phyloP scores from a whole-genome alignment of 1,140 invertebrate species.

The Aphaenogaster ashmeadi region DNA sequence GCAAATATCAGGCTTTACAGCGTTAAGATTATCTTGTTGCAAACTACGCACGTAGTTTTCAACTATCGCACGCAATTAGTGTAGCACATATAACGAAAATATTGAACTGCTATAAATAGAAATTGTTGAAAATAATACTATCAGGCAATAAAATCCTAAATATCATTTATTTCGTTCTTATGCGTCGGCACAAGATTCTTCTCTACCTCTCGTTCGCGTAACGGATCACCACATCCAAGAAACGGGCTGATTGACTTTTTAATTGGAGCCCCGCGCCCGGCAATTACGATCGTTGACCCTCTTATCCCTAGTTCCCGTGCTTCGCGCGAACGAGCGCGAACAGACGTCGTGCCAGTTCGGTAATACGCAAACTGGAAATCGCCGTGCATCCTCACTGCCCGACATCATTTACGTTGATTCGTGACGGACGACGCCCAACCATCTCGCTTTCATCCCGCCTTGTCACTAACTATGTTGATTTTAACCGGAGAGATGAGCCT shows the following conservation, averaged over 20 bases:
- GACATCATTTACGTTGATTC: conserved; percentile 42
- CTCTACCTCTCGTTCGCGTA: conserved; percentile 38
- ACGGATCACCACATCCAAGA: conserved; percentile 49
- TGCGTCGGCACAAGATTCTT: not conserved
- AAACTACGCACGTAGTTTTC: not conserved
- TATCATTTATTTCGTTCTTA: not conserved
- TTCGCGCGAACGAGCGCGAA: conserved; percentile 30
- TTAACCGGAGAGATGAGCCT: conserved; percentile 67
- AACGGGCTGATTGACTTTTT: conserved; percentile 83
- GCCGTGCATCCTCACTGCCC: conserved; percentile 2
- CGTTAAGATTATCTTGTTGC: conserved; percentile 18
- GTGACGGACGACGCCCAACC: conserved; percentile 48
- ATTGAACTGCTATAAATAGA: not conserved
- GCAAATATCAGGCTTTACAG: conserved; percentile 39
- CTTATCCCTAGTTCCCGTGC: conserved; percentile 45
- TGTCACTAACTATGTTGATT: conserved; percentile 75
- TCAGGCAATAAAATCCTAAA: not conserved
- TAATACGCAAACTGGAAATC: conserved; percentile 65
- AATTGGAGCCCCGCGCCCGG: conserved; percentile 79
- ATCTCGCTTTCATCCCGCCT: conserved; percentile 55
- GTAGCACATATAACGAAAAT: not conserved
- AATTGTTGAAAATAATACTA: conserved; percentile 1
- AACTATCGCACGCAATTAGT: not conserved
- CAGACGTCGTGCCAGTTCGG: conserved; percentile 37
- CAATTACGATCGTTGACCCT: conserved; percentile 75